Percentiles rank a stretch among this genome's conserved stretches.
These are phyloP conservation scores for Zosterops japonicus DNA, from an alignment of 2,113 vertebrate genomes.

Conservation along the genomic window DNA sequence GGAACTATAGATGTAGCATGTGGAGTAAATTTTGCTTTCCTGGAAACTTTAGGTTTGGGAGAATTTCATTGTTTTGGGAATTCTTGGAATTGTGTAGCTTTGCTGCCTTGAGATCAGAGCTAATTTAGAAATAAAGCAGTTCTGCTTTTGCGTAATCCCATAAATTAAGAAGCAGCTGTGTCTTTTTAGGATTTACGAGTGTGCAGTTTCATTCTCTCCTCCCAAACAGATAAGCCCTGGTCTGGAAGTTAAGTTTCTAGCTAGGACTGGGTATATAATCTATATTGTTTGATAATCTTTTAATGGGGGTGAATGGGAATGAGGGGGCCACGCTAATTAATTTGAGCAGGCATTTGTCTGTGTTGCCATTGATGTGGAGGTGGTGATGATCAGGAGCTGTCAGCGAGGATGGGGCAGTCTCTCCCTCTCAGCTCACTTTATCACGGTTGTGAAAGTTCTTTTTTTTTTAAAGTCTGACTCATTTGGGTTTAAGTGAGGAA, in stretches of 20 bases:
- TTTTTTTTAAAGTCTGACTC: background rate
- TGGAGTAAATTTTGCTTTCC: constrained; percentile 2
- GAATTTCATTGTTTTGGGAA: background rate
- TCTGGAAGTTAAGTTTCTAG: background rate
- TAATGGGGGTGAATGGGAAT: background rate
- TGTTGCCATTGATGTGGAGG: background rate
- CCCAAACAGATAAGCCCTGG: background rate
- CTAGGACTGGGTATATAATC: background rate
- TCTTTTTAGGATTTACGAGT: background rate
- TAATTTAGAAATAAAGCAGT: background rate
- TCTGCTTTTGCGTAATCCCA: rapidly evolving
- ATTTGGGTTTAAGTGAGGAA: background rate
- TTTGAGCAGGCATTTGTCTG: background rate
- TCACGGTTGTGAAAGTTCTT: background rate
- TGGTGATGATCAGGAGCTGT: background rate
- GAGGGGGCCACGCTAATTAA: background rate
- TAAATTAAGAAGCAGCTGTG: background rate
- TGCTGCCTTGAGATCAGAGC: background rate
- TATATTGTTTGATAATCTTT: background rate
- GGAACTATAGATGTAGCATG: background rate
- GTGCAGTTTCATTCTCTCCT: background rate
- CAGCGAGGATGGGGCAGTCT: background rate
- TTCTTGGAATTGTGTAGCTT: background rate
- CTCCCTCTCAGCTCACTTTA: background rate
- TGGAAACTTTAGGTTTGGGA: background rate